Evolutionary conservation across 2,888 invertebrate species (phyloP).

Genomic region (Malthinus seriepunctatus): DNA sequence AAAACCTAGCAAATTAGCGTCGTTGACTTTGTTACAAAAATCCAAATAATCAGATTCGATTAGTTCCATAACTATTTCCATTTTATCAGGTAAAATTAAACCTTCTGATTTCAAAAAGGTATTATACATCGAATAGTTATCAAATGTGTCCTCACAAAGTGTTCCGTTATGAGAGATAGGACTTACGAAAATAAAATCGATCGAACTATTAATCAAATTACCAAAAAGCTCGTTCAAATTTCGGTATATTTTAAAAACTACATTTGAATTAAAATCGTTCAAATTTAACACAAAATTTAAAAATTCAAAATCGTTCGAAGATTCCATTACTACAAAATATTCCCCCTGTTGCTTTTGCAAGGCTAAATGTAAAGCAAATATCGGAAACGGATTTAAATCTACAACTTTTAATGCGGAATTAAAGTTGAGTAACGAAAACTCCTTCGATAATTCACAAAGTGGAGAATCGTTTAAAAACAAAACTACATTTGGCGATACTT

Average conservation of each 20-base stretch:
- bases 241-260: constrained; percentile 2
- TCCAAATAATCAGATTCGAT: constrained; percentile 64
- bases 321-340: constrained; percentile 52
- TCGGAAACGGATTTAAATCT: constrained; percentile 66
- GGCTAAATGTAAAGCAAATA: constrained; percentile 63
- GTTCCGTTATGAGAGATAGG: constrained; percentile 63
- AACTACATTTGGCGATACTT: constrained; percentile 42
- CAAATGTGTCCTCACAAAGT: constrained; percentile 53
- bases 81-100: constrained; percentile 53
- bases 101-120: constrained; percentile 44
- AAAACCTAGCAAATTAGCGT: constrained; percentile 60
- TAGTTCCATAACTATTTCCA: constrained; percentile 61
- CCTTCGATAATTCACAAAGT: constrained; percentile 23
- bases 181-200: constrained; percentile 61
- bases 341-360: constrained; percentile 51
- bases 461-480: constrained; percentile 45
- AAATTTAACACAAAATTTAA: constrained; percentile 36
- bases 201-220: constrained; percentile 43
- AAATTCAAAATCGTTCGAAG: constrained; percentile 51
- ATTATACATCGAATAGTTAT: constrained; percentile 44
- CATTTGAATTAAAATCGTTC: not conserved
- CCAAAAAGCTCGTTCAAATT: not conserved
- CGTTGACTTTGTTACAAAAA: constrained; percentile 60
- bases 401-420: constrained; percentile 53
- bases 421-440: constrained; percentile 51